A percentile compares a stretch with the other conserved stretches of the same genome.
Evolutionary conservation across 2,888 invertebrate genomes (phyloP).

Genomic region (Drosophila mimetica): DNA sequence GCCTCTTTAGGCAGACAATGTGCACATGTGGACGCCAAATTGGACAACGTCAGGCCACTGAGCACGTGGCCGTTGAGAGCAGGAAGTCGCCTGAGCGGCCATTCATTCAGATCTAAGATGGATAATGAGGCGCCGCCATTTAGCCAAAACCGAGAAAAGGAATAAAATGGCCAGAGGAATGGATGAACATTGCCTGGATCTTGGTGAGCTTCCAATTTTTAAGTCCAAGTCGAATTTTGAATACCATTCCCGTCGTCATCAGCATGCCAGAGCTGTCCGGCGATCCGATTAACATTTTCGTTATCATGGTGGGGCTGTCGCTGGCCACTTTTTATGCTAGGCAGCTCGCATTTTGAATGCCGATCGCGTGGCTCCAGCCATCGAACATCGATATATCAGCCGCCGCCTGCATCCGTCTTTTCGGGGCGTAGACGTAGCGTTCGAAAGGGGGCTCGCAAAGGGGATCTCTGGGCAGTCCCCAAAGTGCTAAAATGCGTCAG

Average conservation of each 20-base stretch:
- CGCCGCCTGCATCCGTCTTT: conserved; percentile 72
- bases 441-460: not conserved
- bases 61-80: conserved; percentile 19
- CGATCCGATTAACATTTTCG: conserved; percentile 68
- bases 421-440: not conserved
- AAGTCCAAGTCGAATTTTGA: too few relatives aligned
- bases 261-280: conserved; percentile 55
- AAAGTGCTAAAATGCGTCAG: conserved; percentile 72
- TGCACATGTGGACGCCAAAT: conserved; percentile 11
- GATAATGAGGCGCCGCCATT: conserved; percentile 20
- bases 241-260: conserved; percentile 42
- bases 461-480: conserved; percentile 9
- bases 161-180: not conserved
- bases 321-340: conserved; percentile 54
- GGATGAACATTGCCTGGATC: not conserved
- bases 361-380: conserved; percentile 31
- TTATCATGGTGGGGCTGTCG: conserved; percentile 62
- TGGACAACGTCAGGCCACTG: conserved; percentile 29
- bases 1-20: not conserved
- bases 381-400: conserved; percentile 46
- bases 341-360: conserved; percentile 57
- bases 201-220: not conserved
- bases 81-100: conserved; percentile 6
- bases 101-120: not conserved
- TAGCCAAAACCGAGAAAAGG: conserved; percentile 8